Evolutionary conservation across 2,888 invertebrate genomes (phyloP).

Genomic region (Stenolophus ochropezus): DNA sequence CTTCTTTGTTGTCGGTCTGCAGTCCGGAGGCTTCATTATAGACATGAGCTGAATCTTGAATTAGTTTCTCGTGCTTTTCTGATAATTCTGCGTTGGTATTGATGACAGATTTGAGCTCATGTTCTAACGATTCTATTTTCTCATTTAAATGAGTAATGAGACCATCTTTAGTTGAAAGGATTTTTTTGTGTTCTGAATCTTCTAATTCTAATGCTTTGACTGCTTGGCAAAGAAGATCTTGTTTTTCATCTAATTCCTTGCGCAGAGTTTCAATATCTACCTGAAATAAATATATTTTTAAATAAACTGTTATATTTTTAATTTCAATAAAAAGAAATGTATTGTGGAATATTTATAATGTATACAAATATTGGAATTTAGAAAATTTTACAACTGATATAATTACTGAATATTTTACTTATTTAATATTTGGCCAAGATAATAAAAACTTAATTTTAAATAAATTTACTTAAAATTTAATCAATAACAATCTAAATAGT

Average conservation of each 20-base stretch:
- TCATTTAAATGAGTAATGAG: constrained; percentile 70
- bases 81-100: constrained; percentile 65
- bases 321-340: too few relatives aligned
- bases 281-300: constrained; percentile 69
- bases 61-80: constrained; percentile 36
- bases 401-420: too few relatives aligned
- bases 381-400: too few relatives aligned
- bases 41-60: constrained; percentile 50
- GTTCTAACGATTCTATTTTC: constrained; percentile 71
- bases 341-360: too few relatives aligned
- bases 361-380: too few relatives aligned
- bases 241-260: constrained; percentile 87
- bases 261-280: constrained; percentile 85
- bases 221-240: constrained; percentile 88
- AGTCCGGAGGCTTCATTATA: constrained; percentile 42
- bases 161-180: constrained; percentile 69
- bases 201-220: constrained; percentile 87
- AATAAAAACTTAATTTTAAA: too few relatives aligned
- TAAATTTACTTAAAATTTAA: too few relatives aligned
- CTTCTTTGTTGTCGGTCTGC: constrained; percentile 49
- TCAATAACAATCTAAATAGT: too few relatives aligned
- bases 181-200: constrained; percentile 79
- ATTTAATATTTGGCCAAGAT: too few relatives aligned
- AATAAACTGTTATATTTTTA: too few relatives aligned
- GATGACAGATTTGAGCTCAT: constrained; percentile 69